These are phyloP conservation scores for Periparus ater DNA, from an alignment of 2,797 vertebrate genomes.

Conservation along the genomic window DNA sequence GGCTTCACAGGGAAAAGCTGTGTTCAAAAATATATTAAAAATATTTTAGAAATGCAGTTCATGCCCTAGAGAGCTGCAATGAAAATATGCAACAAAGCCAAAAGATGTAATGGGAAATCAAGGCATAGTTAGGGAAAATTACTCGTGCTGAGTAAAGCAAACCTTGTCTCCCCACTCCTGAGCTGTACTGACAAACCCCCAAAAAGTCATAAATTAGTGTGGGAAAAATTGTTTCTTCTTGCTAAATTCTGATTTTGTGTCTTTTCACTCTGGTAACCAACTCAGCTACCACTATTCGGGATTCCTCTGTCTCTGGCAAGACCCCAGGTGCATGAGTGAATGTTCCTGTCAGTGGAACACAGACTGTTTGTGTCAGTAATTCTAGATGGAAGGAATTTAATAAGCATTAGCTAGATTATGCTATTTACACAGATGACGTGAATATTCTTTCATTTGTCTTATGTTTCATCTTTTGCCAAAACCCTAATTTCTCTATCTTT, in stretches of 20 bases:
- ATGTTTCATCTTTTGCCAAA: not conserved
- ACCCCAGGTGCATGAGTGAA: not conserved
- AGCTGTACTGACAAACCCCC: not conserved
- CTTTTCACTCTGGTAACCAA: not conserved
- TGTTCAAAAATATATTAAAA: not conserved
- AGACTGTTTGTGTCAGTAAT: not conserved
- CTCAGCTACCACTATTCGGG: not conserved
- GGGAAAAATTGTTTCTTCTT: not conserved
- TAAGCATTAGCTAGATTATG: not conserved
- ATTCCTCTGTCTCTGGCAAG: not conserved
- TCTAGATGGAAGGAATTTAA: not conserved
- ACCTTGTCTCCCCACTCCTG: not conserved
- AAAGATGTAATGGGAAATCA: not conserved
- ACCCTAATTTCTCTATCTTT: not conserved
- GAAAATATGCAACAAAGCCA: not conserved
- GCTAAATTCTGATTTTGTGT: not conserved
- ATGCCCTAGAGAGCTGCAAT: not conserved
- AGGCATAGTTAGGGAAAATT: not conserved
- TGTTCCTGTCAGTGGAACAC: not conserved
- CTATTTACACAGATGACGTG: not conserved
- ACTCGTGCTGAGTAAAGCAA: not conserved
- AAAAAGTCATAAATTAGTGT: not conserved
- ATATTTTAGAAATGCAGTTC: not conserved
- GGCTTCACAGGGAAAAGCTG: not conserved
- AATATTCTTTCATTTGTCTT: not conserved